phyloP scores from a whole-genome alignment of 2,113 vertebrate genomes.

The Regulus satrapa region DNA sequence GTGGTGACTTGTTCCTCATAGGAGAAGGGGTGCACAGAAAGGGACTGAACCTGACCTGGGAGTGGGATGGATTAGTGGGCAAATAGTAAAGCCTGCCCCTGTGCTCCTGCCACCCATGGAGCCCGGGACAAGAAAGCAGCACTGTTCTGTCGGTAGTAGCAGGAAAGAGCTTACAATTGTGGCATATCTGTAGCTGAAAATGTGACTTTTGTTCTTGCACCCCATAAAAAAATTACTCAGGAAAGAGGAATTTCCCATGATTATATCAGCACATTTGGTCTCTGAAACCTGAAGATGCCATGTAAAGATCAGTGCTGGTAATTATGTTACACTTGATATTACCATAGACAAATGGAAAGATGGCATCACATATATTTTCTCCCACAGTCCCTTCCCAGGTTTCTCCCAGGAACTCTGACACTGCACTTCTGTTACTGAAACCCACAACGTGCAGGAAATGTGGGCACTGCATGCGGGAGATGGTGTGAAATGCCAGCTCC shows the following conservation, averaged over 20 bases:
- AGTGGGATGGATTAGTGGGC: neutral
- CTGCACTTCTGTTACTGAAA: neutral
- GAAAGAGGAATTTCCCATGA: neutral
- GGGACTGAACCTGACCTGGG: neutral
- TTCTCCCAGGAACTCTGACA: constrained; percentile 12
- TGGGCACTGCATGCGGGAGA: neutral
- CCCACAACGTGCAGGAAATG: neutral
- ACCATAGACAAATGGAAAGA: neutral
- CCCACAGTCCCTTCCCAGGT: neutral
- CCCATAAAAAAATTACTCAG: neutral
- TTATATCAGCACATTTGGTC: neutral
- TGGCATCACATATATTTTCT: neutral
- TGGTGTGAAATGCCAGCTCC: constrained; percentile 45
- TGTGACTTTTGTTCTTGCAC: neutral
- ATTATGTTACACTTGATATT: neutral
- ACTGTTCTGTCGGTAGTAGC: neutral
- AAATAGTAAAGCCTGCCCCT: neutral
- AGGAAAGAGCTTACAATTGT: neutral
- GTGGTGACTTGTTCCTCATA: neutral
- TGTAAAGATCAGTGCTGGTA: neutral
- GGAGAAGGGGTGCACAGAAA: neutral
- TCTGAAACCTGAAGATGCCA: neutral
- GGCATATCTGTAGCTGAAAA: neutral
- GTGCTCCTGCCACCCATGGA: neutral
- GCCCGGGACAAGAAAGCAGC: neutral